Base-by-base conservation (phyloP, 2,888 invertebrate genomes). In the Masnerella sp. region DNA sequence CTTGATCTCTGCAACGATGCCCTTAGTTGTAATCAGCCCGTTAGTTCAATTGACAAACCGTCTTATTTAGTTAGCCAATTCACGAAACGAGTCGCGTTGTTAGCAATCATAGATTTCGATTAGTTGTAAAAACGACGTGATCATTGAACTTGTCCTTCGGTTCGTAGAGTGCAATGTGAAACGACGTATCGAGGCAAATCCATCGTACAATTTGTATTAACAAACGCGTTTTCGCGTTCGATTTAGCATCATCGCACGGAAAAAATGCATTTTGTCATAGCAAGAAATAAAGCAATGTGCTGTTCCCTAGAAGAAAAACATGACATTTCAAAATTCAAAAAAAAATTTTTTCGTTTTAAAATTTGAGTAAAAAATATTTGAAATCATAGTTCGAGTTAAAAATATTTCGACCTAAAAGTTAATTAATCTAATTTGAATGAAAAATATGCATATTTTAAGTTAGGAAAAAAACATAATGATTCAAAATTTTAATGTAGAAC, bases 31-130 rank as follows among this genome's bases (percentile, higher is more conserved):
- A 64, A 49, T 59, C 49, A 49, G 14, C 12, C 18, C 11, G 25
- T 49, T 62, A 51, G 42, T 36, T 56, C 20, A 49, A 68, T 68
- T 62, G 36, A 65, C 43, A 20, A 59, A 51, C 15, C 38, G 36
- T 45, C 30, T 14, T 38, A 30, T 43, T 73, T 68, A 68, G 67
- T 73, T 64, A 74, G 74, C 17, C 45, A 68, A 68, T 73, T 62
- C 32, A 68, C 12, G 56, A 15, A 45, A 36, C 34, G 15, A 58
- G 45, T 51, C 58, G 43, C 18, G 14, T 42, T 40, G 47, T 56
- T 56, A 56, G 56, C 22, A 68, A 49, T 51, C 59, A 56, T 49
- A 22, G 58, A 9, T 8, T 43, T 61, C 28, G 34, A 42, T 56
- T 54, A 58, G 38, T 34, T 15, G 20, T 22, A 34, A 42, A 51